Percentiles rank a stretch among this genome's conserved stretches.
These are phyloP conservation scores for Apus apus DNA, from an alignment of 2,113 vertebrate species.

Conservation along the genomic window DNA sequence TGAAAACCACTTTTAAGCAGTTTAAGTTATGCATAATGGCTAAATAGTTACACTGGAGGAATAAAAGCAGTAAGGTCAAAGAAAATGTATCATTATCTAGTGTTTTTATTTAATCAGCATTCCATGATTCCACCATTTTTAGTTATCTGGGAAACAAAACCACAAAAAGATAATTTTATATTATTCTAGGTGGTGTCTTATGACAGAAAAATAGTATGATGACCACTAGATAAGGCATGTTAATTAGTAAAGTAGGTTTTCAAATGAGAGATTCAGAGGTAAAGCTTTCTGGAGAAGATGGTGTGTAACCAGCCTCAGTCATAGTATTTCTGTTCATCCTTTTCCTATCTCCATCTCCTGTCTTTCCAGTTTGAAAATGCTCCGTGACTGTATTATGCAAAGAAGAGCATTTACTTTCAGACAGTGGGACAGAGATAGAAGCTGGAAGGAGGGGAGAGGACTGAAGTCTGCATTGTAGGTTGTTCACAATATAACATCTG, in stretches of 20 bases:
- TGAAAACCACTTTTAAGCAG: background rate
- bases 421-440: background rate
- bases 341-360: background rate
- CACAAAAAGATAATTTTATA: background rate
- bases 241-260: background rate
- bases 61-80: background rate
- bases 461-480: background rate
- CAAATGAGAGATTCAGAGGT: background rate
- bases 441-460: background rate
- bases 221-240: background rate
- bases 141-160: background rate
- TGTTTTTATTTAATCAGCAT: background rate
- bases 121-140: background rate
- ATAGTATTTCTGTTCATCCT: background rate
- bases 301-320: background rate
- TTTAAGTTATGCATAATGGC: background rate
- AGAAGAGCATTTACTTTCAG: background rate
- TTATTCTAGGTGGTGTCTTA: background rate
- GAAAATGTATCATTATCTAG: background rate
- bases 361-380: background rate
- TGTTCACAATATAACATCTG: background rate
- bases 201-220: background rate
- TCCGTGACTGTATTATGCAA: background rate
- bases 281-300: background rate
- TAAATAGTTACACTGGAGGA: background rate